These are phyloP conservation scores for Apantesis nais DNA, from an alignment of 2,888 invertebrate genomes.

Conservation along the genomic window DNA sequence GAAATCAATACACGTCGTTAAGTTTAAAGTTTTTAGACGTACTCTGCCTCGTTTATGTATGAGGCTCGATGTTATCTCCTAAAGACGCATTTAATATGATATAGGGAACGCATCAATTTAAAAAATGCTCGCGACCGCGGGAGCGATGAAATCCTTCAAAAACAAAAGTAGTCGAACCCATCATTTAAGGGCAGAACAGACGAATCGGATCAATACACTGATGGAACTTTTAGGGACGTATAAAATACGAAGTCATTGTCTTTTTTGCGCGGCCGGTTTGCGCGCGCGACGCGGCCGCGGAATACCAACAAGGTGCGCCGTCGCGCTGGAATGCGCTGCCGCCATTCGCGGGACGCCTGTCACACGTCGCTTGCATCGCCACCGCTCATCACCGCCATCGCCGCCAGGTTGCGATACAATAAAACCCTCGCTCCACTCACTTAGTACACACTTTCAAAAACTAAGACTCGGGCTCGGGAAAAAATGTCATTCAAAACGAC, in stretches of 20 bases:
- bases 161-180: slow-evolving; percentile 57
- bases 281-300: slow-evolving; percentile 68
- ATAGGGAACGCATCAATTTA: slow-evolving; percentile 36
- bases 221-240: slow-evolving; percentile 80
- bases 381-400: slow-evolving; percentile 22
- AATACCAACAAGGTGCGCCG: slow-evolving; percentile 75
- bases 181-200: slow-evolving; percentile 65
- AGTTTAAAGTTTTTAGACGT: slow-evolving; percentile 17
- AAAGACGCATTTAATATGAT: slow-evolving; percentile 42
- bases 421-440: slow-evolving; percentile 36
- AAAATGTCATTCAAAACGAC: slow-evolving; percentile 51
- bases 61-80: slow-evolving; percentile 37
- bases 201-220: slow-evolving; percentile 73
- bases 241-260: slow-evolving; percentile 81
- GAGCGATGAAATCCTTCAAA: slow-evolving; percentile 62
- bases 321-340: slow-evolving; percentile 55
- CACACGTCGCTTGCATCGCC: slow-evolving; percentile 49
- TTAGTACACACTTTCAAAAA: slow-evolving; percentile 52
- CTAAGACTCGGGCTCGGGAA: slow-evolving; percentile 37
- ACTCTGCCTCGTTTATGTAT: slow-evolving; percentile 26
- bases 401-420: slow-evolving; percentile 16
- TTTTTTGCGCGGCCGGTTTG: slow-evolving; percentile 77
- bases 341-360: slow-evolving; percentile 45
- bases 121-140: slow-evolving; percentile 55
- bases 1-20: slow-evolving; percentile 23